Percentiles rank a stretch among this genome's conserved stretches.
These are phyloP conservation scores for Typhlichthys subterraneus DNA, from an alignment of 2,797 vertebrate species.

Conservation along the genomic window DNA sequence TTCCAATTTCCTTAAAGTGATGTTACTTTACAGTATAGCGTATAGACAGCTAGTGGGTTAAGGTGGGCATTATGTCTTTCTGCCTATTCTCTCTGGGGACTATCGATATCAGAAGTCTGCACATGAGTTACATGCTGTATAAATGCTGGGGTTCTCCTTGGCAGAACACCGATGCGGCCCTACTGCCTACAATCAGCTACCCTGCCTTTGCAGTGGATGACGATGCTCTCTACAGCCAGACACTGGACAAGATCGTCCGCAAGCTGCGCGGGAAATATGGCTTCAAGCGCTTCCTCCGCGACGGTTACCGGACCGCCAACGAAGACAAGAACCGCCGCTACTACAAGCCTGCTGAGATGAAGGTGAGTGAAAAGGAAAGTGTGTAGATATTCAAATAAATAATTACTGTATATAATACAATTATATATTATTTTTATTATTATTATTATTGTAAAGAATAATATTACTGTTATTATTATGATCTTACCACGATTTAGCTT, in stretches of 20 bases:
- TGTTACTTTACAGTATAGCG: no score
- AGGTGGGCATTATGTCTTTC: no score
- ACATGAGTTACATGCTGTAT: background rate
- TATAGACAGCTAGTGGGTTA: no score
- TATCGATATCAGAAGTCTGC: background rate
- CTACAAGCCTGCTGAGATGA: constrained; percentile 97
- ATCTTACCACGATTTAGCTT: no score
- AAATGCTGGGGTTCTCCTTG: background rate
- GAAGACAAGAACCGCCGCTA: constrained; percentile 89
- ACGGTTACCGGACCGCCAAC: constrained; percentile 91
- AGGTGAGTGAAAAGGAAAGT: constrained; percentile 74
- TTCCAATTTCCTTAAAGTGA: no score
- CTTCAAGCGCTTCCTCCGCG: constrained; percentile 93
- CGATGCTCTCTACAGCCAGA: constrained; percentile 90
- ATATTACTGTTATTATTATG: no score
- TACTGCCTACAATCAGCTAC: constrained; percentile 95
- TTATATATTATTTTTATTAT: no score
- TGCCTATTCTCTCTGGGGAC: no score
- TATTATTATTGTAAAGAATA: no score
- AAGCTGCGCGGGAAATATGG: constrained; percentile 93
- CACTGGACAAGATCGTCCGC: constrained; percentile 91
- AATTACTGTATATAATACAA: no score
- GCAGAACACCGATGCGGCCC: constrained; percentile 95
- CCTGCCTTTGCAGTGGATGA: constrained; percentile 97
- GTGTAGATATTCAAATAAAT: no score